These are phyloP conservation scores for Limulus polyphemus DNA, from an alignment of 2,888 invertebrate genomes.

Conservation along the genomic window DNA sequence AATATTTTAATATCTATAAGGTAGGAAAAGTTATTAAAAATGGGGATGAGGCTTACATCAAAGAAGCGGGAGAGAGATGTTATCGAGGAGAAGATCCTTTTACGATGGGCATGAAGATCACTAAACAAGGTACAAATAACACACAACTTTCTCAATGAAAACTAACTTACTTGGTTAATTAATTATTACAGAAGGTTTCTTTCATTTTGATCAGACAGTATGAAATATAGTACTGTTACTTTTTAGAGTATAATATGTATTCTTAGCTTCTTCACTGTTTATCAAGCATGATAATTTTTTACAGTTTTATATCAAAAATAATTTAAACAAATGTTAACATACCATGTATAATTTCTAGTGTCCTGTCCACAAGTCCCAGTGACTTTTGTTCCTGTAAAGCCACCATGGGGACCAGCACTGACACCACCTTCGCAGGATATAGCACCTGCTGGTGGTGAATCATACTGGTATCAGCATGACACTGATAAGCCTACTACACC, in stretches of 20 bases:
- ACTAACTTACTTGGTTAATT: too few relatives aligned
- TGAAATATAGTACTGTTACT: too few relatives aligned
- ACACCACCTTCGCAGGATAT: constrained; percentile 13
- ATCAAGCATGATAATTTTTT: not conserved
- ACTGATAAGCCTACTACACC: constrained; percentile 25
- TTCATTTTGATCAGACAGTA: too few relatives aligned
- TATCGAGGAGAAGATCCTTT: constrained; percentile 48
- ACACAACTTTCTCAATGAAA: too few relatives aligned
- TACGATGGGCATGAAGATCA: constrained; percentile 49
- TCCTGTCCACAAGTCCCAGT: constrained; percentile 23
- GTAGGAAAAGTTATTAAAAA: constrained; percentile 41
- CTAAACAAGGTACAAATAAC: constrained; percentile 30
- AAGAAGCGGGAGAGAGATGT: constrained; percentile 54
- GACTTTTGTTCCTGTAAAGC: constrained; percentile 22
- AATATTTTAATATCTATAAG: constrained; percentile 16
- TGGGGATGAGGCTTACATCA: constrained; percentile 50
- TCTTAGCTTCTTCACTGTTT: too few relatives aligned
- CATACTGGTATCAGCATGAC: constrained; percentile 25
- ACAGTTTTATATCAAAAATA: constrained; percentile 1
- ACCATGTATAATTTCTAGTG: constrained; percentile 6
- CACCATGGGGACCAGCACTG: constrained; percentile 18
- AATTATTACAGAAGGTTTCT: too few relatives aligned
- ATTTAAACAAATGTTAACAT: not conserved
- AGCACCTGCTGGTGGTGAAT: constrained; percentile 16
- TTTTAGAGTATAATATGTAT: not conserved